phyloP scores from a whole-genome alignment of 2,113 vertebrate genomes.

The Ophiodon elongatus region DNA sequence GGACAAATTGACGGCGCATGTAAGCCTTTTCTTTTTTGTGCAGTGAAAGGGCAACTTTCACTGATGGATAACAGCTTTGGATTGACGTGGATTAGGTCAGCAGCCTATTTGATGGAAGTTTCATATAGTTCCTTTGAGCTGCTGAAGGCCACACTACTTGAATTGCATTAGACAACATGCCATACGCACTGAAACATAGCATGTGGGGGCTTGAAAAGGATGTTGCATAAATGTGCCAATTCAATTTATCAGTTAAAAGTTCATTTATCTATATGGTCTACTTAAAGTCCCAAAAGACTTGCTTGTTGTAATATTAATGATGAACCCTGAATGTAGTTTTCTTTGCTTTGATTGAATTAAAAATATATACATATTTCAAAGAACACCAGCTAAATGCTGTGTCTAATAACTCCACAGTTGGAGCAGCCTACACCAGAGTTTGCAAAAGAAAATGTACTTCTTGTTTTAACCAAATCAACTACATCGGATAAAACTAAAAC shows the following conservation, averaged over 20 bases:
- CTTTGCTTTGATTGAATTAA: background rate
- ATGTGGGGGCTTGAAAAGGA: background rate
- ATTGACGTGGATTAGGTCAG: slow-evolving; percentile 60
- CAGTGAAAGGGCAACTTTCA: slow-evolving; percentile 13
- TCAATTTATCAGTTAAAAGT: slow-evolving; percentile 32
- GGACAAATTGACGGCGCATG: slow-evolving; percentile 2
- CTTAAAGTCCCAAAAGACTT: background rate
- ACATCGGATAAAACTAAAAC: background rate
- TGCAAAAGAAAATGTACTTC: background rate
- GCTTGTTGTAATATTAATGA: slow-evolving; percentile 32
- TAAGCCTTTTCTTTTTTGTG: background rate
- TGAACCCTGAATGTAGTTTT: background rate
- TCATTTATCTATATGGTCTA: slow-evolving; percentile 29
- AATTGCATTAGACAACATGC: slow-evolving; percentile 1
- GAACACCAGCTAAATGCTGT: background rate
- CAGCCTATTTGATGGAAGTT: slow-evolving; percentile 62
- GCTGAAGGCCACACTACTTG: slow-evolving; percentile 34
- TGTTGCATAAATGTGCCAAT: slow-evolving; percentile 33
- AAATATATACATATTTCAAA: background rate
- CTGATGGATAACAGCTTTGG: slow-evolving; percentile 59
- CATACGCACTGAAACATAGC: background rate
- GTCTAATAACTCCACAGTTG: background rate
- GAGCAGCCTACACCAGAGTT: too few relatives aligned
- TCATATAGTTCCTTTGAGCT: slow-evolving; percentile 13
- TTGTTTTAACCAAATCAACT: background rate